Evolutionary conservation across 2,113 vertebrate species (phyloP), one percentile per base, ranked within the genome.

Genomic region (Clarias macrocephalus): DNA sequence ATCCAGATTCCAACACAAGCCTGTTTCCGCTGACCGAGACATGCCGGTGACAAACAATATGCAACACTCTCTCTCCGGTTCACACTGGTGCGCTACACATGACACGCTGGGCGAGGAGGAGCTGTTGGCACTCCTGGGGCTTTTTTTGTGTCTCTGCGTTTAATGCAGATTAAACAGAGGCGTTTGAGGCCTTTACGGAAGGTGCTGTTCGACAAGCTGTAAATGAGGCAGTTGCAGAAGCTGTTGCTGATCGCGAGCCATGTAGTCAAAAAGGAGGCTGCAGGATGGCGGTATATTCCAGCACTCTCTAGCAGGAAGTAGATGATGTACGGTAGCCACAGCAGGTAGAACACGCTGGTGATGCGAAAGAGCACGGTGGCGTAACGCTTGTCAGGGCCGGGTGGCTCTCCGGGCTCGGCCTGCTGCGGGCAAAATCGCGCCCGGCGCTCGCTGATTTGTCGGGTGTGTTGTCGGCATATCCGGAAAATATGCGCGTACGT

Each of bases 231-330:
- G 96, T 99, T 99, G 93, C 97, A 99, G 95, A 99, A 99, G 93
- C 98, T 99, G 95, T 99, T 99, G 96, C 98, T 99, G 94, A 99
- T 99, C 90, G 98, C 98, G 82, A 99, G 94, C 98, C 98, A 99
- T 89, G 98, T 99, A 88, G 98, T 99, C 80, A 99, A 89, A 93
- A 99, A 99, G 37, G 98, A 99, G 0, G 95, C 97, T 0, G 94
- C 86, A 0, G 95, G 95, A 91, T 96, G 98, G 65, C 93, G 94
- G 87, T 96, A 97, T 91, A 98, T 94, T 3, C 96, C 94, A 30
- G 96, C 98, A 72, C 98, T 99, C 94, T 99, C 98, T 92, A 99
- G 86, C 84, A 99, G 94, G 87, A 99, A 99, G 93, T 99, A 99
- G 88, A 99, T 95, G 82, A 99, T 99, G 91, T 99, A 99, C 52